A percentile compares a stretch with the other conserved stretches of the same genome.
Conservation (phyloP, 2,888 invertebrate species). For the Malthinus seriepunctatus region DNA sequence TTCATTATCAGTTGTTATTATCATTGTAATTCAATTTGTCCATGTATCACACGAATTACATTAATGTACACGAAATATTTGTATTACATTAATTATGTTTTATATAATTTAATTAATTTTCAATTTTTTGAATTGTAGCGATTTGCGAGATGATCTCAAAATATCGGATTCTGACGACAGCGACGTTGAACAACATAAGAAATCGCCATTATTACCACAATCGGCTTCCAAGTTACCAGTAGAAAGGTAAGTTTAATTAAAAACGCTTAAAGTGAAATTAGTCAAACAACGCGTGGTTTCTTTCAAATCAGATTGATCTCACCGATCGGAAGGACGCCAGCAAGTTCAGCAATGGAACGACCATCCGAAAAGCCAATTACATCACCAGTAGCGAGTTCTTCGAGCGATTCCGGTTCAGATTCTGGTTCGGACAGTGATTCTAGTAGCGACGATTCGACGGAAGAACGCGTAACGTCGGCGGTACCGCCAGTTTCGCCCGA, state of each 20-base stretch:
- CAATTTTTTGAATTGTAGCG: constrained; percentile 52
- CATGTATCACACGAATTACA: background rate
- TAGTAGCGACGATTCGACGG: constrained; percentile 60
- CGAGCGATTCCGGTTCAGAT: constrained; percentile 66
- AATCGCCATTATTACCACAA: constrained; percentile 36
- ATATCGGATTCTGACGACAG: constrained; percentile 69
- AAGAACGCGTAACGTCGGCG: constrained; percentile 44
- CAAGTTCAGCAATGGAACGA: constrained; percentile 43
- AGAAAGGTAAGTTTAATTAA: constrained; percentile 47
- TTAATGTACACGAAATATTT: background rate
- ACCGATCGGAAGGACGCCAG: constrained; percentile 60
- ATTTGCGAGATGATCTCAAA: constrained; percentile 69
- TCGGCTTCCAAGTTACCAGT: constrained; percentile 47
- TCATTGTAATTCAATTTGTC: background rate
- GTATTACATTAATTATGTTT: background rate
- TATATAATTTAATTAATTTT: background rate
- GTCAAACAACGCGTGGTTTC: background rate
- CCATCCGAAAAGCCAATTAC: constrained; percentile 53
- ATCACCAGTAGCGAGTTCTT: constrained; percentile 63
- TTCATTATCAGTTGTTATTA: constrained; percentile 3
- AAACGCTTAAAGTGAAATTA: constrained; percentile 16
- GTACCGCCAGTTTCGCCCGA: constrained; percentile 39
- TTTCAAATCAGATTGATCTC: constrained; percentile 55
- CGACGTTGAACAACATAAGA: constrained; percentile 65
- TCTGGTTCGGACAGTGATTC: constrained; percentile 62